Evolutionary conservation across 2,113 vertebrate species (phyloP), one percentile per base, ranked within the genome.

Genomic region (Emydura subglobosa): DNA sequence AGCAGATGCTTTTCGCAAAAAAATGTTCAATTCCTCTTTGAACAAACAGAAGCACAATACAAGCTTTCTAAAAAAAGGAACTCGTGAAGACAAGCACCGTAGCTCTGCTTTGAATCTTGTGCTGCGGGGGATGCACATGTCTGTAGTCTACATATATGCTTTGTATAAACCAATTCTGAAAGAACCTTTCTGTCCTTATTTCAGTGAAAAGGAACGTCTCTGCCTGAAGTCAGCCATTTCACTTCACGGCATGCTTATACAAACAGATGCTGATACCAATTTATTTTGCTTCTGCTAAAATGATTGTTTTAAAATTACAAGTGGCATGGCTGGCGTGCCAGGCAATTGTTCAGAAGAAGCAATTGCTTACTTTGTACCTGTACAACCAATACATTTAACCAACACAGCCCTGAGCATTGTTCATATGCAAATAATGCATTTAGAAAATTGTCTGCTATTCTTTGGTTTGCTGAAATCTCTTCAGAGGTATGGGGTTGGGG

Each of bases 21-120:
- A 39, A 22, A 72, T 22, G 34, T 65, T 72, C n/a, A 72, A 22
- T n/a, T 72, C 65, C 4, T 72, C 19, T 72, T 22, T 72, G n/a
- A 27, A 59, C 44, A 88, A 74, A 39, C 85, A 81, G 65, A 87
- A 65, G 22, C 49, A 74, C 2, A 42, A 49, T 8, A 85, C 47
- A 87, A 87, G 42, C 51, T 85, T 39, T 74, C 25, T 0, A 4
- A 82, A 53, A 47, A 80, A 83, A 76, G 51, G 79, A 79, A 83
- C 12, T 74, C 1, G 0, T 3, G n/a, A 57, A 76, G 53, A 65
- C 7, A 85, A 90, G 31, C 79, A 79, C 0, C 0, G 17, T 57
- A 76, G 25, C 31, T 65, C 39, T 53, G 47, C 59, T 76, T 54
- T 65, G 51, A 24, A 19, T 55, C 27, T 65, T 21, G 13, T 55